Percentiles rank a stretch among this genome's conserved stretches.
Conservation (phyloP, 2,888 invertebrate genomes). For the Andrena flavipes region DNA sequence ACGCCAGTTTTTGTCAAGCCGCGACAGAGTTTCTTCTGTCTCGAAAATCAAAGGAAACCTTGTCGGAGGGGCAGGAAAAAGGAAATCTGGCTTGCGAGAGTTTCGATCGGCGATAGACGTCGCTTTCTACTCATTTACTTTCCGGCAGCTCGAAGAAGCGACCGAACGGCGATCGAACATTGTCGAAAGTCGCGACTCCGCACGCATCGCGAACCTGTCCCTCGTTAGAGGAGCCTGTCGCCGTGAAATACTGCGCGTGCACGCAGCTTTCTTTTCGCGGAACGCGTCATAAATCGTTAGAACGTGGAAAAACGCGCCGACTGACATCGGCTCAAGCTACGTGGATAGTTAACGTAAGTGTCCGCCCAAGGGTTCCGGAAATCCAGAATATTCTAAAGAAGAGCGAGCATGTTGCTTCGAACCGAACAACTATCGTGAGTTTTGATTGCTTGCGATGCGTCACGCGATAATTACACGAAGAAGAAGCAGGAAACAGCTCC, state of each 20-base stretch:
- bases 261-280: constrained; percentile 19
- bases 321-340: neutral
- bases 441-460: no score
- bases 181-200: constrained; percentile 8
- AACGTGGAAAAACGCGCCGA: constrained; percentile 18
- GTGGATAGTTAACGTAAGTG: neutral
- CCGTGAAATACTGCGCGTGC: constrained; percentile 9
- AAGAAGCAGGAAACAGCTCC: no score
- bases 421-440: no score
- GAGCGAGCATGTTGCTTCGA: no score
- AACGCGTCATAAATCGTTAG: constrained; percentile 13
- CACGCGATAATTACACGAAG: no score
- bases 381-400: constrained; percentile 15
- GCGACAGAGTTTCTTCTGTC: neutral
- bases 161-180: constrained; percentile 4
- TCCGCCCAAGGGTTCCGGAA: neutral
- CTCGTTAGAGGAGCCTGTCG: neutral
- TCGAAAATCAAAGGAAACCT: neutral
- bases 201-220: constrained; percentile 6
- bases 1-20: neutral
- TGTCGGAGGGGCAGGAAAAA: neutral
- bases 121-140: constrained; percentile 64
- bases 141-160: constrained; percentile 43
- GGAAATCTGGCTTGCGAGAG: neutral
- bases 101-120: neutral